Evolutionary conservation across 1,140 invertebrate species (phyloP), one percentile per base, ranked within the genome.

Genomic region (Cheumatopsyche charites): DNA sequence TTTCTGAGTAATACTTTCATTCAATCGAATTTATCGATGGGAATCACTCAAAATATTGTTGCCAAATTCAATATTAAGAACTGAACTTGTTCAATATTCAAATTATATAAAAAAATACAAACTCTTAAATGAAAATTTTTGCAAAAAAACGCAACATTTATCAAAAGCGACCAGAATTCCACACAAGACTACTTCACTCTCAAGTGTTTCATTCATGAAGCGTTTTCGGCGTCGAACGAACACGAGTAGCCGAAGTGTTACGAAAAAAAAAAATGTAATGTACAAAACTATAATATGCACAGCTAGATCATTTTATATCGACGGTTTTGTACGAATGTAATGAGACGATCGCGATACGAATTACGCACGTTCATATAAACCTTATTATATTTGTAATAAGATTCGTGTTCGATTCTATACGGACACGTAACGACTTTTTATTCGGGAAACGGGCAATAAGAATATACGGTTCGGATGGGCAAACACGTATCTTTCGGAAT

Each of bases 311-410:
- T 36, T 36, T 36, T 3, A 36, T 36, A 36, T 36, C 29, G 29
- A 36, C 3, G 23, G 55, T 25, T 58, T 21, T 58, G 21, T 25
- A 19, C 21, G 12, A 58, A 21, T 21, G 23, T 47, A 47, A 47
- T 47, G 23, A 58, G 55, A 19, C 7, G 19, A 58, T 25, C 17
- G 21, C 55, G 25, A 58, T 19, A 58, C 55, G 55, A 58, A 58
- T 58, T 58, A 58, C 55, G 55, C 55, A 58, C 55, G 23, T 58
- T 58, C 55, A 58, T 58, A 58, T 23, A 21, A 19, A 58, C 29
- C 29, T 36, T 36, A 36, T 36, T 36, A 36, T 36, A 36, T 36
- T 36, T 36, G 29, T 58, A 58, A 58, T 58, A 58, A 58, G 55
- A 58, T 58, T 58, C 55, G 55, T 58, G 23, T 19, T 58, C 19